Evolutionary conservation across 2,888 invertebrate genomes (phyloP), one percentile per base, ranked within the genome.

Genomic region (Chelonus formosanus): DNA sequence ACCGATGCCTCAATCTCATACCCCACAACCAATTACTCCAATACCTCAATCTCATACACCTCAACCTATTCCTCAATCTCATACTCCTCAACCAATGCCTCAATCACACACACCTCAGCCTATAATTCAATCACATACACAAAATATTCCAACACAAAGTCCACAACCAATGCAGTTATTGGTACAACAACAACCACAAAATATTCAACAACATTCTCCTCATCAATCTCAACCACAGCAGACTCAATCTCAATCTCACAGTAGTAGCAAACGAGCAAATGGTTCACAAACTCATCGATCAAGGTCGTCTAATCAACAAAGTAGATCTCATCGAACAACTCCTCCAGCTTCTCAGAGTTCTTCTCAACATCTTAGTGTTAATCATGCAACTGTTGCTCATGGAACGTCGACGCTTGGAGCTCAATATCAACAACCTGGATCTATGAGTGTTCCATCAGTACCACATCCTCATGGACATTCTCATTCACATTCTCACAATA

Each of bases 401-500:
- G 73, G 73, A 50, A 68, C 65, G 44, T 48, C 69, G n/a, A 36
- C 67, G 5, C 65, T 82, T 3, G 75, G 79, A 0, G 77, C 82
- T 0, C 83, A 83, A 68, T 83, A 83, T 67, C 82, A 82, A 45
- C 82, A 81, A 10, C 71, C 79, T 0, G 72, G 77, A 34, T 75
- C 80, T 31, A 82, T 82, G 81, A 75, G 78, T 45, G 80, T 82
- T 0, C 77, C 82, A 0, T 70, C 81, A 0, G 76, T 79, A 57
- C 55, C 79, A 3, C 83, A 83, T 71, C 76, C 81, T 3, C 82
- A 82, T 61, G 73, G 77, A 20, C 82, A 82, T 57, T 63, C 74
- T 1, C 83, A 83, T 63, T 74, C 82, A 4, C 83, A 83, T 58
- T 81, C 83, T 4, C 83, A 84, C 71, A 83, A 86, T 70, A 88